These are phyloP conservation scores for Riptortus pedestris DNA, from an alignment of 1,140 invertebrate species.

Conservation along the genomic window DNA sequence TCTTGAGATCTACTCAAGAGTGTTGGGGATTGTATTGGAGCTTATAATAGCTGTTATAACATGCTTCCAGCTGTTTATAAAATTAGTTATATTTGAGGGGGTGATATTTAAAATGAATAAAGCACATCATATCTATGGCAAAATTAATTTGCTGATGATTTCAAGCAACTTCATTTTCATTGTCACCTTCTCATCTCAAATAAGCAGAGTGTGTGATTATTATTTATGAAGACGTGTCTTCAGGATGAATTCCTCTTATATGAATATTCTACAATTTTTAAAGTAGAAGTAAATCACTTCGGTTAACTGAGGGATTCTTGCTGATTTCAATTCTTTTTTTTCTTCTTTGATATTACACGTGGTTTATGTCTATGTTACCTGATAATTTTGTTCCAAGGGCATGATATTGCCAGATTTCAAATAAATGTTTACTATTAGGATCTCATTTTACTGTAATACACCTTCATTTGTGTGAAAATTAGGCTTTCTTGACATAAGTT, in stretches of 20 bases:
- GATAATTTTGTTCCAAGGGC: neutral
- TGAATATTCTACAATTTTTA: too few species aligned
- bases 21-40: too few species aligned
- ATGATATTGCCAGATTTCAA: neutral
- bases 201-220: neutral
- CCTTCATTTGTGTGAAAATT: neutral
- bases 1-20: neutral
- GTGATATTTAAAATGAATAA: conserved; percentile 9
- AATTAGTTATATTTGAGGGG: neutral
- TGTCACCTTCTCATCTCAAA: conserved; percentile 5
- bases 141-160: neutral
- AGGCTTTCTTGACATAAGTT: neutral
- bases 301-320: conserved; percentile 27
- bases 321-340: conserved; percentile 29
- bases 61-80: neutral
- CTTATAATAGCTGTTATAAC: too few species aligned
- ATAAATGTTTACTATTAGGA: neutral
- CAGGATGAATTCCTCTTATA: conserved; percentile 29
- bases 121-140: neutral
- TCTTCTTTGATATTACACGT: neutral
- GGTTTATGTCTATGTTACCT: conserved; percentile 38
- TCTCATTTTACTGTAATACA: neutral
- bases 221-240: conserved; percentile 26
- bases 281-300: too few species aligned
- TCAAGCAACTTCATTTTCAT: neutral